Evolutionary conservation across 2,797 vertebrate species (phyloP), one percentile per base, ranked within the genome.

Genomic region (Cuniculus paca): DNA sequence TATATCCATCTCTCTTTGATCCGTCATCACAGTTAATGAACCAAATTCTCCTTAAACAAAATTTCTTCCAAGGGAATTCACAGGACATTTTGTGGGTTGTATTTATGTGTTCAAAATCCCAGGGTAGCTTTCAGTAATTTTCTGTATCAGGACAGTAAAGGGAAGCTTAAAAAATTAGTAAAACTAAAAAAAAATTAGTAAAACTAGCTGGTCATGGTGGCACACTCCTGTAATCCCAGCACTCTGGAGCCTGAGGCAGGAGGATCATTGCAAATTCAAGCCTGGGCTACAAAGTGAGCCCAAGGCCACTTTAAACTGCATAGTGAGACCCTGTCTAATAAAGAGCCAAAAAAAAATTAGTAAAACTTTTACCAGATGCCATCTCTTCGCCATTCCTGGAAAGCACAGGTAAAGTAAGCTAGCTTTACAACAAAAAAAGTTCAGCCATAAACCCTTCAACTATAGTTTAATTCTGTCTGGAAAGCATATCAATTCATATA

Each of bases 121-220:
- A 83, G 58, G 31, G 45, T 92, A 94, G 28, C 61, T 83, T 90
- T 95, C 90, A 95, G 50, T 58, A 83, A 91, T 95, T 97, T 95
- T 96, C 90, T 94, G 52, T 70, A 88, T 86, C 82, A 95, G 24
- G 16, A 90, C 54, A 82, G 70, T 95, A 96, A 95, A 75, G 72
- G n/a, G 56, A 94, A 92, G 54, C 83, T 92, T 90, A 24, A 56
- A 91, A 68, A 95, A 95, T 88, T 68, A 95, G 42, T 80, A 80
- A 84, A 94, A 83, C 24, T 89, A n/a, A n/a, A n/a, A n/a, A n/a
- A n/a, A n/a, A n/a, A n/a, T n/a, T n/a, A n/a, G n/a, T n/a, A n/a
- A n/a, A n/a, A n/a, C n/a, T n/a, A n/a, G n/a, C n/a, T n/a, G n/a
- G n/a, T n/a, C n/a, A n/a, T n/a, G n/a, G n/a, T n/a, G n/a, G n/a